phyloP scores from a whole-genome alignment of 2,888 invertebrate genomes.

The Cephus spinipes region DNA sequence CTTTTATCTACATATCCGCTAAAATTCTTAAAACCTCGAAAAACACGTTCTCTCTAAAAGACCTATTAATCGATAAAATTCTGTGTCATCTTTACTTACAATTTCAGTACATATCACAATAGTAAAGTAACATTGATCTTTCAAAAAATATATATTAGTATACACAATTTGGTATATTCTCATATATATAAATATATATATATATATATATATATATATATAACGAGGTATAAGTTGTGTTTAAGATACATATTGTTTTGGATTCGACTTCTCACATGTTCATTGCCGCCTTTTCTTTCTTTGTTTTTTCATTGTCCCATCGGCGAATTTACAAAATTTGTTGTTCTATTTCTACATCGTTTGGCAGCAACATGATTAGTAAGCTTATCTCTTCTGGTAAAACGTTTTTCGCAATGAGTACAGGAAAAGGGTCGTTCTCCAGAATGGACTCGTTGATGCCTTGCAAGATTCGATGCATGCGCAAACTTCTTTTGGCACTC shows the following conservation, averaged over 20 bases:
- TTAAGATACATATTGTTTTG: neutral
- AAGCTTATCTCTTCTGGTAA: conserved; percentile 40
- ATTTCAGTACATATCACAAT: neutral
- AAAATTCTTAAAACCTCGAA: neutral
- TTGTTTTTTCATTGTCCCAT: neutral
- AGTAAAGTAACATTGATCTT: neutral
- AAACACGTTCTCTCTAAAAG: neutral
- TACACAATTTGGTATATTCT: neutral
- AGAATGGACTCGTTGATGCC: conserved; percentile 46
- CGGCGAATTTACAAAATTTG: neutral
- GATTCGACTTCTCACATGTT: neutral
- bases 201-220: neutral
- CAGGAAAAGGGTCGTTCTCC: conserved; percentile 46
- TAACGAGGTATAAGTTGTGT: neutral
- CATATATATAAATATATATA: neutral
- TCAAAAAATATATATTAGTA: conserved; percentile 3
- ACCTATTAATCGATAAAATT: neutral
- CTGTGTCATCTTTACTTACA: neutral
- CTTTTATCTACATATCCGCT: neutral
- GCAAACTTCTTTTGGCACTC: conserved; percentile 46
- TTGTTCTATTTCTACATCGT: conserved; percentile 18
- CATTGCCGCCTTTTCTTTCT: neutral
- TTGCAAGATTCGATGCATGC: conserved; percentile 48
- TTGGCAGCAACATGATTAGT: conserved; percentile 25
- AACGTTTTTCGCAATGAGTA: conserved; percentile 40